phyloP scores from a whole-genome alignment of 2,888 invertebrate species.

The Notocelia uddmanniana region DNA sequence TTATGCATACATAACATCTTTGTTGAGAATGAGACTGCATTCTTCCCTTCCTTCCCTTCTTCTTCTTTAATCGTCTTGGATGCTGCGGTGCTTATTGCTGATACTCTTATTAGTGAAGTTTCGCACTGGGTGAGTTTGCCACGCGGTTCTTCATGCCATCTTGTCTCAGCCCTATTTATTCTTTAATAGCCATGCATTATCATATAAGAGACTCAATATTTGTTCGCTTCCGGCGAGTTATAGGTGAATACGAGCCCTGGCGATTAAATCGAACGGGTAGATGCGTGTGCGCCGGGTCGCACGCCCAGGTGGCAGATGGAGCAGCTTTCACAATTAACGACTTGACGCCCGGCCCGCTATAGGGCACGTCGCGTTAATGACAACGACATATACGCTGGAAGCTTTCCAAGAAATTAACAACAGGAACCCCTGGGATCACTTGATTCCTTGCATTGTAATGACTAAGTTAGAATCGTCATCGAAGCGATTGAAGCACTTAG shows the following conservation, averaged over 20 bases:
- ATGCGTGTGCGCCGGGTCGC: constrained; percentile 58
- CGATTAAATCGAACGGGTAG: constrained; percentile 19
- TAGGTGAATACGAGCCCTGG: constrained; percentile 1
- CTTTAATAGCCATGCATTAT: background rate
- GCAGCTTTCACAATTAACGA: constrained; percentile 69
- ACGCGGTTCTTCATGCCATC: too few species aligned
- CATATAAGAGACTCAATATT: background rate
- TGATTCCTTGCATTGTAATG: constrained; percentile 16
- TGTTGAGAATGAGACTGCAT: too few species aligned
- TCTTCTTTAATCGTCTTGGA: too few species aligned
- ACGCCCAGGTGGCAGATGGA: constrained; percentile 55
- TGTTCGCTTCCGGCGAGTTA: background rate
- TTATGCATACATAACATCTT: too few species aligned
- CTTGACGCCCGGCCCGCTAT: constrained; percentile 56
- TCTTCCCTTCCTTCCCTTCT: too few species aligned
- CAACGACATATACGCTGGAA: constrained; percentile 43
- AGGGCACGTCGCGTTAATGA: constrained; percentile 41
- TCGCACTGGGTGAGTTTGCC: too few species aligned
- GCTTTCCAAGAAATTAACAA: constrained; percentile 39
- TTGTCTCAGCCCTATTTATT: background rate
- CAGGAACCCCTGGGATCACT: constrained; percentile 32
- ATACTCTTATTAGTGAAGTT: too few species aligned
- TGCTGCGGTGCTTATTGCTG: too few species aligned
- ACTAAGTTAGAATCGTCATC: constrained; percentile 17
- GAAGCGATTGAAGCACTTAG: background rate